A percentile compares a stretch with the other conserved stretches of the same genome.
Conservation (phyloP, 2,797 vertebrate genomes). For the Etheostoma nigrum region DNA sequence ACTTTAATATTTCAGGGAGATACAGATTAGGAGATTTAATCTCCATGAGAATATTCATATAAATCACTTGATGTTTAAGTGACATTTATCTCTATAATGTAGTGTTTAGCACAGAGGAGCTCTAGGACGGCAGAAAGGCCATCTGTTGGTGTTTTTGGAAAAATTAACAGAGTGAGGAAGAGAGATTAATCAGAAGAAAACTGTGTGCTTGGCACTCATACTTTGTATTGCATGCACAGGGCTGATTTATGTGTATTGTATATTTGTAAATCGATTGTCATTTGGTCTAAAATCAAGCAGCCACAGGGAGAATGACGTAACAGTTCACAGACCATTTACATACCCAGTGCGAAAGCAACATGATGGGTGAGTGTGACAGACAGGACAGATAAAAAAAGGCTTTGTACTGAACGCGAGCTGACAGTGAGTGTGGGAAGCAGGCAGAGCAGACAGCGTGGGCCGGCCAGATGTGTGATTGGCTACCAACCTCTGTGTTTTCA, state of each 20-base stretch:
- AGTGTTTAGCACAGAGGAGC: conserved; percentile 55
- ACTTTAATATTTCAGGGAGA: conserved; percentile 73
- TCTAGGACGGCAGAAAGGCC: conserved; percentile 59
- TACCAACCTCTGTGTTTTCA: conserved; percentile 13
- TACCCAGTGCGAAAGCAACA: conserved; percentile 14
- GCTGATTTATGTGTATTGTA: conserved; percentile 17
- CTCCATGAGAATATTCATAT: conserved; percentile 61
- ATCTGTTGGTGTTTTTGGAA: conserved; percentile 71
- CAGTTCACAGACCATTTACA: conserved; percentile 44
- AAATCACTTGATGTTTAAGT: conserved; percentile 72
- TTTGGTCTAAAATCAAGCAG: conserved; percentile 28
- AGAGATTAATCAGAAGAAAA: conserved; percentile 53
- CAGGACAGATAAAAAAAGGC: conserved; percentile 11
- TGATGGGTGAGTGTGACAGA: conserved; percentile 41
- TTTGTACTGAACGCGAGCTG: conserved; percentile 44
- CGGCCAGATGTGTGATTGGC: conserved; percentile 31
- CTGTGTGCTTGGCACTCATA: not conserved
- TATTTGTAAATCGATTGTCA: conserved; percentile 31
- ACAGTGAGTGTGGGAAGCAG: conserved; percentile 46
- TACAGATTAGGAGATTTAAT: conserved; percentile 79
- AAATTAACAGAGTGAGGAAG: conserved; percentile 42
- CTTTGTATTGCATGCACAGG: not conserved
- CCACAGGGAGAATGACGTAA: conserved; percentile 32
- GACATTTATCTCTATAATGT: conserved; percentile 71
- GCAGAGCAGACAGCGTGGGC: conserved; percentile 34